phyloP scores from a whole-genome alignment of 2,888 invertebrate genomes.

The Cephus rjabovi region DNA sequence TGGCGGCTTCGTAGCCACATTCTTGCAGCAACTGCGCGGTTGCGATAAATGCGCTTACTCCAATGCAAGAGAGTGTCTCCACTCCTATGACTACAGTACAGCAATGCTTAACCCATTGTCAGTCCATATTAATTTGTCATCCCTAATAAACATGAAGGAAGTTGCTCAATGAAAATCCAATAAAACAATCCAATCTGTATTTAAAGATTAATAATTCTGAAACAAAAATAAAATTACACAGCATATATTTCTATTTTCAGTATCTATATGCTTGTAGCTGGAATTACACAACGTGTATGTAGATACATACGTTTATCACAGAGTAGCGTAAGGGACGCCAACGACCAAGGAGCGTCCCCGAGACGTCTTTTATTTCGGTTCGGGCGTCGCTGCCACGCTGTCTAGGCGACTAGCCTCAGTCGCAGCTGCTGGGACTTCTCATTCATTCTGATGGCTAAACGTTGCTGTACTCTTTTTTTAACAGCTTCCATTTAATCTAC shows the following conservation, averaged over 20 bases:
- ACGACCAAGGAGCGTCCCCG: constrained; percentile 1
- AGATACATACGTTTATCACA: background rate
- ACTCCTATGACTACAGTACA: background rate
- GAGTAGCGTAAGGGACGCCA: background rate
- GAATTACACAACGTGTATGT: background rate
- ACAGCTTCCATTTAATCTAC: background rate
- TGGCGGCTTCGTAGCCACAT: background rate
- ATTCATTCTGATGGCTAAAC: background rate
- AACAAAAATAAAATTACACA: background rate
- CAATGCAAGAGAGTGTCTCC: background rate
- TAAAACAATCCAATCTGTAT: background rate
- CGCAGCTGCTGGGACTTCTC: constrained; percentile 19
- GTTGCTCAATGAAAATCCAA: background rate
- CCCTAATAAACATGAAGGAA: background rate
- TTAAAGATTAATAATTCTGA: background rate
- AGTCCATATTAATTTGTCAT: background rate
- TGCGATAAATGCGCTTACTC: background rate
- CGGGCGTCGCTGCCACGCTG: constrained; percentile 57
- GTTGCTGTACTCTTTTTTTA: background rate
- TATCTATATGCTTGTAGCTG: background rate
- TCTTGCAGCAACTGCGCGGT: background rate
- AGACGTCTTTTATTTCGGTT: constrained; percentile 43
- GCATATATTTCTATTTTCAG: background rate
- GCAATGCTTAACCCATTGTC: background rate
- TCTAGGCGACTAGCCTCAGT: constrained; percentile 42